A percentile compares a stretch with the other conserved stretches of the same genome.
phyloP scores from a whole-genome alignment of 2,888 invertebrate species.

The Eurytoma adleriae region DNA sequence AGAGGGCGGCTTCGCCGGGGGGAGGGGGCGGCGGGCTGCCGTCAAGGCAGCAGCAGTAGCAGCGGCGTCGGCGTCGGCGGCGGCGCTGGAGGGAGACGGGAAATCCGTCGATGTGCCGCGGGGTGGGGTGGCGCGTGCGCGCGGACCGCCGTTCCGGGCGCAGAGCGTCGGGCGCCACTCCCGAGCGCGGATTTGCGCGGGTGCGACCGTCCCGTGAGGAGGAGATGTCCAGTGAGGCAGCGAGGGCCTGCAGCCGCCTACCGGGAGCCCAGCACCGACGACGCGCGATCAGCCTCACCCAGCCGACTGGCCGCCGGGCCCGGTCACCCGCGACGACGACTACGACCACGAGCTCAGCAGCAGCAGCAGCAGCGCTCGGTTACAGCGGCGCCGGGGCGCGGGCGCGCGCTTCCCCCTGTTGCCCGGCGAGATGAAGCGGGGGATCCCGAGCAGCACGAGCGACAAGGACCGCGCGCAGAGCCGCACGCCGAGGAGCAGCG shows the following conservation, averaged over 20 bases:
- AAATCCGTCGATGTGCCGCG: slow-evolving; percentile 50
- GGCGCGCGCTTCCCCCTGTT: background rate
- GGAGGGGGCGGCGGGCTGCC: too few relatives aligned
- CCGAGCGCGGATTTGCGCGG: slow-evolving; percentile 71
- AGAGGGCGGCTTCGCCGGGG: background rate
- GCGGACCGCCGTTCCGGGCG: slow-evolving; percentile 55
- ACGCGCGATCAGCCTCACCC: background rate
- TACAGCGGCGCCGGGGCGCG: too few relatives aligned
- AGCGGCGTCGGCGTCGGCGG: background rate
- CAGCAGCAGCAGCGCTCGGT: background rate
- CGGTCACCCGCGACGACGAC: background rate
- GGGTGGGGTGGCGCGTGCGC: slow-evolving; percentile 54
- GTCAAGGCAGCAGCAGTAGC: background rate
- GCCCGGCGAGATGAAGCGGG: background rate
- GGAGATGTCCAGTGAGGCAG: slow-evolving; percentile 48
- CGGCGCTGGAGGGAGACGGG: background rate
- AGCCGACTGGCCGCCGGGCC: background rate
- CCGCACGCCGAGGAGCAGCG: background rate
- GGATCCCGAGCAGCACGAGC: background rate
- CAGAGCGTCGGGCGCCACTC: slow-evolving; percentile 77
- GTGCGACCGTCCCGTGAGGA: slow-evolving; percentile 62
- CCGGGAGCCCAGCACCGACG: slow-evolving; percentile 26
- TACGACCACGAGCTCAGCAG: background rate
- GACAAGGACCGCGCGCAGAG: slow-evolving; percentile 6
- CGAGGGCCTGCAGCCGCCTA: slow-evolving; percentile 25